Evolutionary conservation across 1,140 invertebrate genomes (phyloP), one percentile per base, ranked within the genome.

Genomic region (Sitobion miscanthi): DNA sequence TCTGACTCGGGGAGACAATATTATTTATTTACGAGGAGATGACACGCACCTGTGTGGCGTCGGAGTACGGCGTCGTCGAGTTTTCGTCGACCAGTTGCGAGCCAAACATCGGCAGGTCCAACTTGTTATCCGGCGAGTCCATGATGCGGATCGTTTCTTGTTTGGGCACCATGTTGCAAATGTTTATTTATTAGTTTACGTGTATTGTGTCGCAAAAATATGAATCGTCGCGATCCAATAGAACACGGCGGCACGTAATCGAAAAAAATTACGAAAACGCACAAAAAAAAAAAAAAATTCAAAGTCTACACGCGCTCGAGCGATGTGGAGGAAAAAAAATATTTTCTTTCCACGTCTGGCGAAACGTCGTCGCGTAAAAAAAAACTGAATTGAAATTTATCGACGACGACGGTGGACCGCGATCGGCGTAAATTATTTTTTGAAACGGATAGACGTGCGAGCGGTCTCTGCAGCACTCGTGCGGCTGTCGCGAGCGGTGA

Each of bases 41-140:
- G 30, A 25, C 35, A 92, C 96, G 96, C 96, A 98, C 98, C 97
- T 99, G 98, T 94, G 98, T 99, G 82, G 98, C 98, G 96, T 99
- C 98, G 94, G 98, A 98, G 96, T 99, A 99, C 35, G 98, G 98
- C 86, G 98, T 99, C 52, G 97, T 96, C 25, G 98, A 99, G 95
- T 98, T 97, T 95, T 98, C 97, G 95, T 98, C 97, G 94, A 99
- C 97, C 94, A 97, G 96, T 95, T 98, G 97, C 82, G 98, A 98
- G 94, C 98, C 98, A 95, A 98, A 98, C 94, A 98, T 95, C 49
- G 96, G 96, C 20, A 6, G 30, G 14, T 25, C 88, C 52, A 49
- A 21, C 57, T 11, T n/a, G 89, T 20, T 69, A 45, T 90, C 88
- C 52, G 88, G 45, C 9, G 14, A 25, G 52, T 90, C 89, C 23